Evolutionary conservation across 2,113 vertebrate species (phyloP).

Genomic region (Ginglymostoma cirratum): DNA sequence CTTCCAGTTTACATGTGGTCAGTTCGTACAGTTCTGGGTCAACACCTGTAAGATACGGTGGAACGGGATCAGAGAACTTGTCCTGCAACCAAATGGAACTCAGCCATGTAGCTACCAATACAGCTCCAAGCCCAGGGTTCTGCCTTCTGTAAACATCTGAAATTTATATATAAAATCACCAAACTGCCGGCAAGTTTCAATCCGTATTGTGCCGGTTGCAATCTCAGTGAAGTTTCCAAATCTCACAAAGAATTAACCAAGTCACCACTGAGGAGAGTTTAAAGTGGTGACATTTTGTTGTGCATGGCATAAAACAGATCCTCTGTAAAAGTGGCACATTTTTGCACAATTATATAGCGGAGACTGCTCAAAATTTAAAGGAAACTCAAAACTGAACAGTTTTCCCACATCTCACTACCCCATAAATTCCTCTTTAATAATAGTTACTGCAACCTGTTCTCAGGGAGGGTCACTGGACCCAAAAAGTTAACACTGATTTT

Average conservation of each 20-base stretch:
- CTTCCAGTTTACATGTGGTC: conserved; percentile 87
- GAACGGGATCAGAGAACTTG: conserved; percentile 51
- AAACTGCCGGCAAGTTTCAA: not conserved
- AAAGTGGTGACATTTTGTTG: not conserved
- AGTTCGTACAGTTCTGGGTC: conserved; percentile 94
- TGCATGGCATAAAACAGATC: not conserved
- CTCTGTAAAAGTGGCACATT: not conserved
- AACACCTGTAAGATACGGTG: conserved; percentile 71
- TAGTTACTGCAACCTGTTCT: no score
- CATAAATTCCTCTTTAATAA: not conserved
- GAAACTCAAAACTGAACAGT: not conserved
- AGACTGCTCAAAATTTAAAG: not conserved
- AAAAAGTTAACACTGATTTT: no score
- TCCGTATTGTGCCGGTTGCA: not conserved
- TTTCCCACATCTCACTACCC: not conserved
- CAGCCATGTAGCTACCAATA: not conserved
- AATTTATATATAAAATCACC: conserved; percentile 40
- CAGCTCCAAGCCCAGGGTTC: conserved; percentile 43
- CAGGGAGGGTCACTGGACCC: no score
- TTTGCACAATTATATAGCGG: not conserved
- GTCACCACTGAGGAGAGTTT: not conserved
- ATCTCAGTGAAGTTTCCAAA: not conserved
- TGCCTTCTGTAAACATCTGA: conserved; percentile 68
- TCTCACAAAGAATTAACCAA: not conserved
- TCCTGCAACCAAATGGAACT: not conserved